A percentile compares a stretch with the other conserved stretches of the same genome.
These are phyloP conservation scores for Umimayanthus kanabou DNA, from an alignment of 92 coral and sea anemone species.

Conservation along the genomic window DNA sequence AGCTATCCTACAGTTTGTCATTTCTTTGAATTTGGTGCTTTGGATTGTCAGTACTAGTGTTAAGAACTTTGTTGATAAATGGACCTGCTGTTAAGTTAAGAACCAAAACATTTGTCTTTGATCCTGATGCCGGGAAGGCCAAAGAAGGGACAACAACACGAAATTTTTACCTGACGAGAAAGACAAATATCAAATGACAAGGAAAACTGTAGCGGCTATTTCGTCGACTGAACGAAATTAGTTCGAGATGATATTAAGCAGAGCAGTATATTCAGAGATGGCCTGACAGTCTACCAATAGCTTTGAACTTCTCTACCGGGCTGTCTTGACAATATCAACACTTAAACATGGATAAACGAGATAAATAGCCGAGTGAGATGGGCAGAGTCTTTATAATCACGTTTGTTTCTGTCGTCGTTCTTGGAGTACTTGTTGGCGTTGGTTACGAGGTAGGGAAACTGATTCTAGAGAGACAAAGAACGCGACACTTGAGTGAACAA, in stretches of 20 bases:
- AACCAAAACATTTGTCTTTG: background rate
- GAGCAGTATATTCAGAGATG: background rate
- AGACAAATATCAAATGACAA: background rate
- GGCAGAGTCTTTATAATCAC: background rate
- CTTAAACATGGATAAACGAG: background rate
- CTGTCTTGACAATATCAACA: background rate
- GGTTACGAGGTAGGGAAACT: slow-evolving; percentile 29
- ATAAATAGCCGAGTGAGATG: background rate
- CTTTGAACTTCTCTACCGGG: background rate
- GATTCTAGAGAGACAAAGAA: background rate
- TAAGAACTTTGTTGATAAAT: background rate
- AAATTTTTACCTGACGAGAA: background rate
- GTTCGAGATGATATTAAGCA: too few species aligned
- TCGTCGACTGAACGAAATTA: background rate
- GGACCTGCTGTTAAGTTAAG: slow-evolving; percentile 5
- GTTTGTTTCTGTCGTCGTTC: background rate
- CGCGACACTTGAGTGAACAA: background rate
- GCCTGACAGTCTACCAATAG: background rate
- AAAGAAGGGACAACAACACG: background rate
- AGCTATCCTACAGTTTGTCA: background rate
- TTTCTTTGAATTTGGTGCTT: too few species aligned
- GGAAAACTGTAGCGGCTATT: background rate
- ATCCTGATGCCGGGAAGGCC: background rate
- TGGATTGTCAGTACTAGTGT: background rate
- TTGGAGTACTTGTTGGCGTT: slow-evolving; percentile 23